Conservation (phyloP, 2,888 invertebrate species). For the Chrysina gloriosa region DNA sequence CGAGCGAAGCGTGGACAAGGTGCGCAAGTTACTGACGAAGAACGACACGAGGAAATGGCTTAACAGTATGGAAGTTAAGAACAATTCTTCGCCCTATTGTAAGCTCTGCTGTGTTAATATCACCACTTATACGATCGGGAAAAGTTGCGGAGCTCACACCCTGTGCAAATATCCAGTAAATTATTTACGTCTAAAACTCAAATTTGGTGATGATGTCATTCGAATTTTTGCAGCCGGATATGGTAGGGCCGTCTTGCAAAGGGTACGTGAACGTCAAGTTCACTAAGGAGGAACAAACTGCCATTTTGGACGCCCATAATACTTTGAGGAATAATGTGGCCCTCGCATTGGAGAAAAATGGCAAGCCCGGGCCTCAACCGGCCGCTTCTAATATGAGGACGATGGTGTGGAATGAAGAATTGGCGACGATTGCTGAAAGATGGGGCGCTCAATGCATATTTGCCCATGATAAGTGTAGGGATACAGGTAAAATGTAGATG, state of each 20-base stretch:
- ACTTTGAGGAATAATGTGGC: conserved; percentile 62
- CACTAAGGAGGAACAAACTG: conserved; percentile 58
- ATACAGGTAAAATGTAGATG: conserved; percentile 53
- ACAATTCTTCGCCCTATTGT: conserved; percentile 52
- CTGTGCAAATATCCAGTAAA: conserved; percentile 54
- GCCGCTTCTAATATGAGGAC: conserved; percentile 61
- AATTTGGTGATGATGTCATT: background rate
- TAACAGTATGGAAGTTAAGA: conserved; percentile 39
- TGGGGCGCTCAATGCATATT: conserved; percentile 65
- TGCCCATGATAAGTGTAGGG: conserved; percentile 62
- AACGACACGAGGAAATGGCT: conserved; percentile 45
- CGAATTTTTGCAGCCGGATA: conserved; percentile 37
- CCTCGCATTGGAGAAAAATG: conserved; percentile 58
- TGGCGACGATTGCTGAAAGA: conserved; percentile 62
- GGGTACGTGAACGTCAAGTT: conserved; percentile 57
- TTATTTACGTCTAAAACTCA: background rate
- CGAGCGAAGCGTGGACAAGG: background rate
- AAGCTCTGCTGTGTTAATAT: conserved; percentile 56
- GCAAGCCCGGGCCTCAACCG: conserved; percentile 63
- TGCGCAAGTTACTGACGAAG: conserved; percentile 40
- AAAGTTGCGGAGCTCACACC: conserved; percentile 58
- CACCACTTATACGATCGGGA: conserved; percentile 50
- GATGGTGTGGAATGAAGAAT: conserved; percentile 63
- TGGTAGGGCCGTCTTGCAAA: conserved; percentile 52
- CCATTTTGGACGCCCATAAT: conserved; percentile 64